phyloP scores from a whole-genome alignment of 2,113 vertebrate species.

The Struthidea cinerea region DNA sequence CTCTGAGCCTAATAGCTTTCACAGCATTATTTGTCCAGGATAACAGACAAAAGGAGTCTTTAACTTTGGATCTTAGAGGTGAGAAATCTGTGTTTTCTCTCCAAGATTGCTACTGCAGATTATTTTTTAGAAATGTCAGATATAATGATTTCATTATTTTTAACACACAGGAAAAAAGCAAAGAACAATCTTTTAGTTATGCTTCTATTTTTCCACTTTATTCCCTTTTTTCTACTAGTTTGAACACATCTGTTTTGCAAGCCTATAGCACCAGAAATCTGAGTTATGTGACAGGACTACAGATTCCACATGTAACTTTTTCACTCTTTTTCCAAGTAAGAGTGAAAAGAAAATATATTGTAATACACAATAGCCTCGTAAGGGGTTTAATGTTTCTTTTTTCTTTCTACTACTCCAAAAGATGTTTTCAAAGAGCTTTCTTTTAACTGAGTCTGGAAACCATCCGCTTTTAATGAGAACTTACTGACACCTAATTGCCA shows the following conservation, averaged over 20 bases:
- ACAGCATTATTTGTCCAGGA: neutral
- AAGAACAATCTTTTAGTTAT: neutral
- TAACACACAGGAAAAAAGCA: neutral
- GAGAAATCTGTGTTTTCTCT: neutral
- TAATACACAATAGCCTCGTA: neutral
- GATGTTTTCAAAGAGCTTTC: neutral
- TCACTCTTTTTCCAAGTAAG: neutral
- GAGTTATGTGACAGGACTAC: neutral
- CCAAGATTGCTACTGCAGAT: neutral
- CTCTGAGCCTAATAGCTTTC: neutral
- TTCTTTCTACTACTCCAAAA: neutral
- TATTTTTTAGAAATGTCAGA: neutral
- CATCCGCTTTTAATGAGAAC: slow-evolving; percentile 7
- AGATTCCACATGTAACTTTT: neutral
- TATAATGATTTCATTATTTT: slow-evolving; percentile 19
- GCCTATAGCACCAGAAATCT: neutral
- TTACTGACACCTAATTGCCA: slow-evolving; percentile 20
- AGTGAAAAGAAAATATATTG: neutral
- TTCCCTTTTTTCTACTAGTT: neutral
- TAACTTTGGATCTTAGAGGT: neutral
- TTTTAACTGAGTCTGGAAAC: slow-evolving; percentile 6
- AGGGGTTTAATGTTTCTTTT: neutral
- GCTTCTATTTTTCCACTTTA: neutral
- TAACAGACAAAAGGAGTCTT: neutral
- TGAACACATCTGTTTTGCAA: neutral